Base-by-base conservation (phyloP, 2,888 invertebrate genomes). In the Clunio marinus region DNA sequence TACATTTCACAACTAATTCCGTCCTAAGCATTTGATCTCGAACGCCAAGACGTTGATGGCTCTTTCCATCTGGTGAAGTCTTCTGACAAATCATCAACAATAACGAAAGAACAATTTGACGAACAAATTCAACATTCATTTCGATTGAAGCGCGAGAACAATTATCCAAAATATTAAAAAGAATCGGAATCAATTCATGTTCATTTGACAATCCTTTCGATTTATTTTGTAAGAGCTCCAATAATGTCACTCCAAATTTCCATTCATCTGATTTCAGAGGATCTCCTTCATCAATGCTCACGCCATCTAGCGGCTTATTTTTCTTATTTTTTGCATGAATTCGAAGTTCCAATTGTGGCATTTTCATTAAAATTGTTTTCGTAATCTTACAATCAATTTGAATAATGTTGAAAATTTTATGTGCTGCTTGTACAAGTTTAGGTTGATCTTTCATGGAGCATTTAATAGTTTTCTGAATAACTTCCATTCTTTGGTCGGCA, bases 221-320 rank as follows among this genome's bases (percentile, higher is more conserved):
- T 75, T 95, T 93, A 72, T 85, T 87, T 76, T 96, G 95, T 13
- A 93, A 81, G 71, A 90, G 85, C 78, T 96, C 96, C 25, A 96
- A 80, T 1, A 93, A 78, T 0, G 88, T 86, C 22, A 90, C 84
- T 0, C 93, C 91, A 63, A 88, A 81, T 74, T 85, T 88, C 95
- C 95, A 96, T 70, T 85, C 83, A 0, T 80, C 74, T 0, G 84
- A 84, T 72, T 86, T 85, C 0, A 87, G 79, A 2, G 58, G 17
- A 58, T 58, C 17, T 2, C 5, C 17, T 51, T 2, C 76, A 76
- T 65, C 20, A 7, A 27, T 22, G 32, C 32, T 32, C 5, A 7
- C 10, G 32, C 32, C 10, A 7, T 32, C 32, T n/a, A n/a, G n/a
- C 17, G 55, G 4, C 4, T 55, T 20, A 55, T 2, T 22, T 51